Conservation (phyloP, 2,113 vertebrate species). For the Chaenocephalus aceratus region DNA sequence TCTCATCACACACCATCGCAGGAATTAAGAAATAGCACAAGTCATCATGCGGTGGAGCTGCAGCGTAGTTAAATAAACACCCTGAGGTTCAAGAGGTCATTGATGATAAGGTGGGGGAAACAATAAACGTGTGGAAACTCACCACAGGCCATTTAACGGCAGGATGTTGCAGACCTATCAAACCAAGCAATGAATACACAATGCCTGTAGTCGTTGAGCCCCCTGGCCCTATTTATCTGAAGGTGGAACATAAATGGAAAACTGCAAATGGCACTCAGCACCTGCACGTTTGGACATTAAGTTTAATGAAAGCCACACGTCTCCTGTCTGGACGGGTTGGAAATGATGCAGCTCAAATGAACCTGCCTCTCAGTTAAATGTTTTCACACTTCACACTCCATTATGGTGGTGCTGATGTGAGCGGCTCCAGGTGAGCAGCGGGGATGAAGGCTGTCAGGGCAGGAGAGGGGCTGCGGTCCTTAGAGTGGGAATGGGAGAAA, state of each 20-base stretch:
- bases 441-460: conserved; percentile 60
- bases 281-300: conserved; percentile 75
- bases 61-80: conserved; percentile 48
- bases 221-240: conserved; percentile 67
- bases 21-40: conserved; percentile 44
- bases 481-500: conserved; percentile 51
- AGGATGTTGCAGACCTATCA: conserved; percentile 54
- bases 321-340: conserved; percentile 75
- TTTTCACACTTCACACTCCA: conserved; percentile 83
- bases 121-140: conserved; percentile 26
- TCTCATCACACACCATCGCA: conserved; percentile 34
- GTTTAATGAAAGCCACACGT: conserved; percentile 80
- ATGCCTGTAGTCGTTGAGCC: conserved; percentile 39
- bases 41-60: conserved; percentile 46
- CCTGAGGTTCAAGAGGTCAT: conserved; percentile 53
- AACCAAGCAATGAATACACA: conserved; percentile 57
- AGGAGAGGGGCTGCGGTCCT: conserved; percentile 45
- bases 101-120: conserved; percentile 49
- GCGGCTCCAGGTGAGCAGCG: conserved; percentile 55
- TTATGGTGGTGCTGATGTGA: conserved; percentile 75
- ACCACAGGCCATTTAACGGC: conserved; percentile 40
- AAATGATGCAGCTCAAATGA: conserved; percentile 82
- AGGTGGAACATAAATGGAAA: conserved; percentile 69
- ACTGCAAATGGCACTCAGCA: conserved; percentile 65
- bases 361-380: conserved; percentile 80